Percentiles rank a stretch among this genome's conserved stretches.
Conservation (phyloP, 2,113 vertebrate genomes). For the Rhineura floridana region DNA sequence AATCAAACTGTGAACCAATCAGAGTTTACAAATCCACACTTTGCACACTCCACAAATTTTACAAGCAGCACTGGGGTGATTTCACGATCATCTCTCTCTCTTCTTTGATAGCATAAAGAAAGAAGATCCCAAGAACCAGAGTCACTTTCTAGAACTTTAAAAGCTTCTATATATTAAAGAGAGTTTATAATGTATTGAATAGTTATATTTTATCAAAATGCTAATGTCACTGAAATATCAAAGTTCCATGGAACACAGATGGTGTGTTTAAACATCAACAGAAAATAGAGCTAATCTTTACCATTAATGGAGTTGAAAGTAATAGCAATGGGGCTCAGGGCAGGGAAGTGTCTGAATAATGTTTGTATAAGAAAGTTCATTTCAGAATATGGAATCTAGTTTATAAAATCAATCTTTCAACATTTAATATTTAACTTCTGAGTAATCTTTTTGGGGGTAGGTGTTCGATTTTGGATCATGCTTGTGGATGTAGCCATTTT, state of each 20-base stretch:
- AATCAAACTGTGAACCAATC: neutral
- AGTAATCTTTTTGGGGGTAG: neutral
- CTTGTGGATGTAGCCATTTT: neutral
- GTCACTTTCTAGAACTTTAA: neutral
- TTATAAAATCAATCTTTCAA: neutral
- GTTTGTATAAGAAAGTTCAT: neutral
- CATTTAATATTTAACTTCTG: neutral
- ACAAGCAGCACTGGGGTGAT: neutral
- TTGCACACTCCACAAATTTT: neutral
- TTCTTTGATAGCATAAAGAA: neutral
- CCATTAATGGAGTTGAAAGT: too few species aligned
- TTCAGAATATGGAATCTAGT: neutral
- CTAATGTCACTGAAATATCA: neutral
- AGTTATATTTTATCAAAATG: conserved; percentile 12
- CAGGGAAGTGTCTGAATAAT: neutral
- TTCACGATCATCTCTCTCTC: neutral
- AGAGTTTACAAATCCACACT: neutral
- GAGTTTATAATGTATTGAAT: conserved; percentile 10
- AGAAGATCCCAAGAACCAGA: neutral
- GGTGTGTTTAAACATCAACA: neutral
- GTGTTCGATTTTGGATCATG: neutral
- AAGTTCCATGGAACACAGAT: neutral
- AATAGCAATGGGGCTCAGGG: neutral
- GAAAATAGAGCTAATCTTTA: neutral
- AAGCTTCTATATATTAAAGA: neutral